Evolutionary conservation across 1,140 invertebrate genomes (phyloP).

Genomic region (Sipha flava): DNA sequence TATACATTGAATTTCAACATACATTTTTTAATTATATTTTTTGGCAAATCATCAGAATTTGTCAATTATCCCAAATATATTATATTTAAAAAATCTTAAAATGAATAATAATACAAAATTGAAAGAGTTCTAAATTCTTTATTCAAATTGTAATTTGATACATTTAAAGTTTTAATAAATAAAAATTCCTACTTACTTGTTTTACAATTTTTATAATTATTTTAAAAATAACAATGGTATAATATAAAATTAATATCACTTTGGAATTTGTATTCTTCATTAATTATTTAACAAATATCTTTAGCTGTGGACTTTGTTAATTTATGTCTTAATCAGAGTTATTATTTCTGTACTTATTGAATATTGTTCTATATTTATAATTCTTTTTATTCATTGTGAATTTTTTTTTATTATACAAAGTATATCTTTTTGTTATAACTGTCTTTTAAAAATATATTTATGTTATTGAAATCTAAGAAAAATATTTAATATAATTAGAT

Average conservation of each 20-base stretch:
- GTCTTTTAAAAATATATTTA: not conserved
- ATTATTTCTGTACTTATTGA: conserved; percentile 25
- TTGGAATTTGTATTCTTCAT: conserved; percentile 25
- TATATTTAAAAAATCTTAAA: not conserved
- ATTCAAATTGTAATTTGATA: not conserved
- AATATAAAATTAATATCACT: not conserved
- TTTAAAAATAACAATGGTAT: not conserved
- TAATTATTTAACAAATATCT: not conserved
- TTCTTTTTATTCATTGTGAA: not conserved
- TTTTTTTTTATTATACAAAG: not conserved
- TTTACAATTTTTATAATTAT: conserved; percentile 28
- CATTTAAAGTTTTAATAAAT: not conserved
- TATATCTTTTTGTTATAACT: conserved; percentile 8
- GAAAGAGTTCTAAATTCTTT: conserved; percentile 3
- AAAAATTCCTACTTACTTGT: conserved; percentile 30
- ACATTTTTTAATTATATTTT: no score
- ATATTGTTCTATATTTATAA: conserved; percentile 8
- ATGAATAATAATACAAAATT: not conserved
- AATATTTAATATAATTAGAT: not conserved
- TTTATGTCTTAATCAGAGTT: not conserved
- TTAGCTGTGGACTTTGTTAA: not conserved
- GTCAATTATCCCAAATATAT: not conserved
- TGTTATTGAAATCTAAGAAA: not conserved
- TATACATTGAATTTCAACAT: not conserved
- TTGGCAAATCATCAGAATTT: no score